These are phyloP conservation scores for Thecocarcelia acutangulata DNA, from an alignment of 2,888 invertebrate genomes.

Conservation along the genomic window DNA sequence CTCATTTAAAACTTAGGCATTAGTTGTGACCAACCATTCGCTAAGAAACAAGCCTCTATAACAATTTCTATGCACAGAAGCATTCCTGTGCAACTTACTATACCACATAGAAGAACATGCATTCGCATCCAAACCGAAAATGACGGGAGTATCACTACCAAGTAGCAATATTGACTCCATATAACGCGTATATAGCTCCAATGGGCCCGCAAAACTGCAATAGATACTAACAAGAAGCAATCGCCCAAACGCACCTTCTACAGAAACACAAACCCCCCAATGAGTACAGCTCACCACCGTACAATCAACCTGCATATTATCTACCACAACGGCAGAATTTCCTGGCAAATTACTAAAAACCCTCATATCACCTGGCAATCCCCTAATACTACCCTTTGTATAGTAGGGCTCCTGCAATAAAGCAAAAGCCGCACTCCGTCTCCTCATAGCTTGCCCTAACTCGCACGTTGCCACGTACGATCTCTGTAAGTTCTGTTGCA, in stretches of 20 bases:
- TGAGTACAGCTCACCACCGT: too few species aligned
- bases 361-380: too few species aligned
- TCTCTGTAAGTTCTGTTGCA: too few species aligned
- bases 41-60: background rate
- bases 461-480: too few species aligned
- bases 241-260: background rate
- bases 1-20: background rate
- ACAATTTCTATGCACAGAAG: background rate
- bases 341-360: too few species aligned
- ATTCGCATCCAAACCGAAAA: background rate
- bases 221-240: background rate
- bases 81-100: background rate
- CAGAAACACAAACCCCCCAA: background rate
- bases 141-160: background rate
- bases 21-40: background rate
- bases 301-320: too few species aligned
- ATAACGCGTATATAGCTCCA: background rate
- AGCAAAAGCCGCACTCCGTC: too few species aligned
- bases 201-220: background rate
- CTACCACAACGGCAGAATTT: too few species aligned
- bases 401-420: too few species aligned
- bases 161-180: background rate
- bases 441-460: too few species aligned
- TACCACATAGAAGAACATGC: too few species aligned
- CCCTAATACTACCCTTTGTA: too few species aligned